Percentiles rank a stretch among this genome's conserved stretches.
Conservation (phyloP, 2,797 vertebrate genomes). For the Onychomys arenicola region DNA sequence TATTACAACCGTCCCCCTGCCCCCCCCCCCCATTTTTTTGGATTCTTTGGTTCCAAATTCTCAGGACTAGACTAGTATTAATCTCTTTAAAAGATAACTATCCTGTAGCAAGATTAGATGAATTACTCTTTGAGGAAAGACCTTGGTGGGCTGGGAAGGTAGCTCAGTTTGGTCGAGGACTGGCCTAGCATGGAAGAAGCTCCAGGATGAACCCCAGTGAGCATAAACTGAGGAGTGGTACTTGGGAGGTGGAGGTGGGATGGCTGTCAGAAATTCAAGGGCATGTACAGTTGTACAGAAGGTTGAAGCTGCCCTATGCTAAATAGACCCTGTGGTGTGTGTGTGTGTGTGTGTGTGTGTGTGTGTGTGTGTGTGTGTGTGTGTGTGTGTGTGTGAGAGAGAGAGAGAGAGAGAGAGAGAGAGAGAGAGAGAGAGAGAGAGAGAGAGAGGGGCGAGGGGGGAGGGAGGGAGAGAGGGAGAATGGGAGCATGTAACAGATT, state of each 20-base stretch:
- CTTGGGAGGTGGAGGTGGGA: background rate
- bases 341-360: no score
- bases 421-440: no score
- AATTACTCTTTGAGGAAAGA: background rate
- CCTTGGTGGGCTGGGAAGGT: background rate
- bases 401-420: no score
- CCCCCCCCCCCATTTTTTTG: background rate
- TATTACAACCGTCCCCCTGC: background rate
- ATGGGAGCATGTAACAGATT: background rate
- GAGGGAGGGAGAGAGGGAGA: no score
- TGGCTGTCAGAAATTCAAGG: background rate
- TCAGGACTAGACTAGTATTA: background rate
- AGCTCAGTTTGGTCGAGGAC: no score
- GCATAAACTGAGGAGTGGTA: background rate
- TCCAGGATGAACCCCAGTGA: background rate
- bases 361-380: no score
- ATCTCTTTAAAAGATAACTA: constrained; percentile 28
- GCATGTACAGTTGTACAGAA: background rate
- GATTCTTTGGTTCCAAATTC: background rate
- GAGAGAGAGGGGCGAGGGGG: no score
- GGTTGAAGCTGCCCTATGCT: no score
- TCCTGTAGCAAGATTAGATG: background rate
- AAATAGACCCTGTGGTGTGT: background rate
- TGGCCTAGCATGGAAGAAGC: background rate
- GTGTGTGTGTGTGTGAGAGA: no score